Evolutionary conservation across 1,140 invertebrate genomes (phyloP).

Genomic region (Reticulitermes speratus): DNA sequence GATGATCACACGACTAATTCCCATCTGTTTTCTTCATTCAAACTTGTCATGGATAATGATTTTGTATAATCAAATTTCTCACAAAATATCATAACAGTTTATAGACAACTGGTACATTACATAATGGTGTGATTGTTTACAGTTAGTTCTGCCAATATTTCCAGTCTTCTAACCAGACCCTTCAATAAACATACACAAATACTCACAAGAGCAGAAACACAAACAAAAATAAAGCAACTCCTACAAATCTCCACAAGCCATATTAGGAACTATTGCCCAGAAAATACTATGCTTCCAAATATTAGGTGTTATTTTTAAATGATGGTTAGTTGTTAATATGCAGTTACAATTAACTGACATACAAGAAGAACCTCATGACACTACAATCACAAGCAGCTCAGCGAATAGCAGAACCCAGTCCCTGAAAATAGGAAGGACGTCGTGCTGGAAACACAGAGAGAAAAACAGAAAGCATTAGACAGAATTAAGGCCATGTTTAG

Average conservation of each 20-base stretch:
- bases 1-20: no score
- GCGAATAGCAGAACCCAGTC: constrained; percentile 1
- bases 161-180: neutral
- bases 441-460: neutral
- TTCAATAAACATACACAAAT: neutral
- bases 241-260: neutral
- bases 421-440: neutral
- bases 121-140: no score
- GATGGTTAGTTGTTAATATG: neutral
- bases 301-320: neutral
- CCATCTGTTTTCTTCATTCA: no score
- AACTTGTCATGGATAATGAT: no score
- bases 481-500: constrained; percentile 1
- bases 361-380: neutral
- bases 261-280: neutral
- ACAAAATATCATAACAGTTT: no score
- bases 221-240: neutral
- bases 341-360: neutral
- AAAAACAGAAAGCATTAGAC: constrained; percentile 9
- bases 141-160: neutral
- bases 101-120: no score
- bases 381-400: neutral
- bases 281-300: neutral
- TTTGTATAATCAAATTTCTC: no score
- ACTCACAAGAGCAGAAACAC: neutral